Conservation (phyloP, 2,113 vertebrate genomes). For the Pipa parva region DNA sequence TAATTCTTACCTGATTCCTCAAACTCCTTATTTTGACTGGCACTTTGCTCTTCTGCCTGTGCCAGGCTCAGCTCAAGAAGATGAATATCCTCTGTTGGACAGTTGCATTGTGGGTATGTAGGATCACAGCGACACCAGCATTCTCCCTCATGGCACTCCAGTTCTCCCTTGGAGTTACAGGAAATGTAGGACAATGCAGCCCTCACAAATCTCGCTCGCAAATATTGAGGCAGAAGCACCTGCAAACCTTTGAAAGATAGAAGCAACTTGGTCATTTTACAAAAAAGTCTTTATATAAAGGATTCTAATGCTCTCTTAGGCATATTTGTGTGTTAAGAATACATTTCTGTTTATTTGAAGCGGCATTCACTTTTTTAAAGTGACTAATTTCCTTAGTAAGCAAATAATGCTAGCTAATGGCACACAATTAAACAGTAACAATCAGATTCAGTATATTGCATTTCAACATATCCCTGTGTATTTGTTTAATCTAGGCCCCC, state of each 20-base stretch:
- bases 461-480: no score
- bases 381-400: neutral
- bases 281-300: no score
- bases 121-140: conserved; percentile 88
- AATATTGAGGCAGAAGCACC: conserved; percentile 83
- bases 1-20: conserved; percentile 82
- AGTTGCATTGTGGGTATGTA: conserved; percentile 87
- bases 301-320: no score
- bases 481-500: no score
- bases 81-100: conserved; percentile 84
- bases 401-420: neutral
- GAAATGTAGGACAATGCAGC: conserved; percentile 94
- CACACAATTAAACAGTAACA: no score
- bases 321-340: no score
- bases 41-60: conserved; percentile 79
- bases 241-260: conserved; percentile 77
- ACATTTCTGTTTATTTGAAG: neutral
- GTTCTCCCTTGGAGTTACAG: conserved; percentile 87
- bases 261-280: no score
- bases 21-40: conserved; percentile 78
- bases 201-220: conserved; percentile 83
- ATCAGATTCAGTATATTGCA: no score
- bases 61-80: conserved; percentile 85
- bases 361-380: no score
- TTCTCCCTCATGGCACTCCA: conserved; percentile 84